Base-by-base conservation (phyloP, 2,113 vertebrate species). In the Corythoichthys haematopterus region DNA sequence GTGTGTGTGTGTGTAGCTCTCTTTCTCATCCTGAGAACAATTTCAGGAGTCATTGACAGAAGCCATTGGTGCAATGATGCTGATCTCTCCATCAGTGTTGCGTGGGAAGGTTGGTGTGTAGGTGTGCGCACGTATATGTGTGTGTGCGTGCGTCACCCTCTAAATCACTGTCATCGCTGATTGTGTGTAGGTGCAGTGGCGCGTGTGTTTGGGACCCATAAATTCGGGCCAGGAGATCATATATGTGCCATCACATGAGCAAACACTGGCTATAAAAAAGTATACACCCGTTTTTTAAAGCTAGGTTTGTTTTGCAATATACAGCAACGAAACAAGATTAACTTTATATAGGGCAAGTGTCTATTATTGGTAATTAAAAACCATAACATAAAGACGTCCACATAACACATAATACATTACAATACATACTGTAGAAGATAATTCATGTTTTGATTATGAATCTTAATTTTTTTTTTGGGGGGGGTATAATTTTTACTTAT, bases 31-130 rank as follows among this genome's bases (percentile, higher is more conserved):
- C 55, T 36, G 28, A 36, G 33, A 56, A 56, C 55, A 56, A 56
- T 56, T 56, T 56, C 55, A 56, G 55, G 11, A 56, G 55, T 56
- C 55, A 56, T 56, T 56, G 55, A 56, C 33, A 36, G 5, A 56
- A 56, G 55, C 55, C 55, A 56, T 14, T 35, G 55, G 55, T 35
- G 55, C 55, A 56, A 36, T 56, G 55, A 56, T 56, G 55, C 55
- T 56, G 28, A 56, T 56, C 55, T 36, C 55, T 35, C 55, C 55
- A 56, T 56, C 55, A 56, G 12, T 35, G 53, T 56, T 56, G 53
- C 10, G 28, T 35, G 20, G n/a, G 52, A 28, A 33, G 6, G n/a
- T 6, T 50, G 38, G 38, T 50, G 36, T 38, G 57, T 59, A 15
- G n/a, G 57, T 60, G 33, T 36, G 28, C 35, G 52, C 28, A 35